Conservation (phyloP, 2,888 invertebrate species). For the Apeira syringaria region DNA sequence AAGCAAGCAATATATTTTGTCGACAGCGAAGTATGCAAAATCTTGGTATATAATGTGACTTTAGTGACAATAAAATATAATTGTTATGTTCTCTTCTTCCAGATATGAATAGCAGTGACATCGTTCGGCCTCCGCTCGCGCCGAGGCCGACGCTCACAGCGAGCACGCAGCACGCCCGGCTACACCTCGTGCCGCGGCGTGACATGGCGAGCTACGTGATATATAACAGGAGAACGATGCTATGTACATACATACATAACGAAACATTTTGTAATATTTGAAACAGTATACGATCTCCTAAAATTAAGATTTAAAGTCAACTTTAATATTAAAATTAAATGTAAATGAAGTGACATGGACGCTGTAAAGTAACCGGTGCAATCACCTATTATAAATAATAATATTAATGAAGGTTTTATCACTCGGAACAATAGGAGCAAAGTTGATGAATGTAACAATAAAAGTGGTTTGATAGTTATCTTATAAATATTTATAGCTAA, state of each 20-base stretch:
- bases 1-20: conserved; percentile 8
- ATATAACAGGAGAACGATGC: conserved; percentile 78
- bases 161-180: conserved; percentile 27
- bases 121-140: conserved; percentile 51
- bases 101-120: conserved; percentile 75
- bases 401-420: conserved; percentile 51
- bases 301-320: conserved; percentile 83
- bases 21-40: conserved; percentile 7
- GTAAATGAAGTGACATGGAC: conserved; percentile 78
- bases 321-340: conserved; percentile 72
- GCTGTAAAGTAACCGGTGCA: conserved; percentile 62
- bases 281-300: conserved; percentile 84
- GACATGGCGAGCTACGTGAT: conserved; percentile 51
- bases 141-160: conserved; percentile 25
- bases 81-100: conserved; percentile 43
- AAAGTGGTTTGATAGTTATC: conserved; percentile 81
- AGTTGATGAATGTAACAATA: conserved; percentile 74
- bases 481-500: conserved; percentile 84
- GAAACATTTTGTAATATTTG: conserved; percentile 82
- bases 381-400: conserved; percentile 63
- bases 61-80: conserved; percentile 26
- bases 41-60: conserved; percentile 10
- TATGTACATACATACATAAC: conserved; percentile 73
- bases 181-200: conserved; percentile 12
- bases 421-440: conserved; percentile 67